Conservation (phyloP, 64 coral and sea anemone species). For the Platygyra sinensis region DNA sequence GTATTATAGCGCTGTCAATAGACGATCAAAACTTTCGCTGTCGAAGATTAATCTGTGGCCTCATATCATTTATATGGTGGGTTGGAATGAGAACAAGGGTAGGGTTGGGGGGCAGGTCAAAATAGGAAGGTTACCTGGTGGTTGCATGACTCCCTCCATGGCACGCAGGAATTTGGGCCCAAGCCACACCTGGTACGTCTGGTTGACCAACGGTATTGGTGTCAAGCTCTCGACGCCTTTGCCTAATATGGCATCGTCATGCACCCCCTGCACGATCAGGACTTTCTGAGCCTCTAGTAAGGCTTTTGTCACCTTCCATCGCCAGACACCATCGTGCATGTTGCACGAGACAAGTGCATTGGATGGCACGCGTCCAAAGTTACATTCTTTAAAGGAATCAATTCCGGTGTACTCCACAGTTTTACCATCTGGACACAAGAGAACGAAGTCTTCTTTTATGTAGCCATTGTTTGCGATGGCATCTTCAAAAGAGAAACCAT, state of each 20-base stretch:
- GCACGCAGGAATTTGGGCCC: slow-evolving; percentile 40
- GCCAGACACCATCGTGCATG: slow-evolving; percentile 61
- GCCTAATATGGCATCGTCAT: slow-evolving; percentile 31
- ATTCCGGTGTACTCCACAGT: slow-evolving; percentile 19
- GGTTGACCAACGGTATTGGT: slow-evolving; percentile 41
- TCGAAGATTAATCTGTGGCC: too few relatives aligned
- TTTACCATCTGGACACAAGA: slow-evolving; percentile 64
- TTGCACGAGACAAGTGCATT: slow-evolving; percentile 48
- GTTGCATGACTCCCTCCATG: slow-evolving; percentile 58
- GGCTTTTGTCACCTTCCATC: slow-evolving; percentile 61
- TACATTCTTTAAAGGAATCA: slow-evolving; percentile 47
- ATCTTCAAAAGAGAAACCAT: slow-evolving; percentile 36
- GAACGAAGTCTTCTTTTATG: slow-evolving; percentile 36
- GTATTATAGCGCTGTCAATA: too few relatives aligned
- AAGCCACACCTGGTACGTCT: slow-evolving; percentile 65
- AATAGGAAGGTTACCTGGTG: not conserved
- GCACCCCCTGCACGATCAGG: slow-evolving; percentile 24
- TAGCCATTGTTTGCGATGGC: not conserved
- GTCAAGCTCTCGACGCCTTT: not conserved
- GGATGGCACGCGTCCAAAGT: slow-evolving; percentile 70
- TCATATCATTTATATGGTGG: too few relatives aligned
- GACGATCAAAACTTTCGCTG: too few relatives aligned
- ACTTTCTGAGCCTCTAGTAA: slow-evolving; percentile 64
- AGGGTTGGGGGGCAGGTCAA: too few relatives aligned
- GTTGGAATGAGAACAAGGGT: too few relatives aligned